phyloP scores from a whole-genome alignment of 2,797 vertebrate species.

The Sebastes kiyomatsui region DNA sequence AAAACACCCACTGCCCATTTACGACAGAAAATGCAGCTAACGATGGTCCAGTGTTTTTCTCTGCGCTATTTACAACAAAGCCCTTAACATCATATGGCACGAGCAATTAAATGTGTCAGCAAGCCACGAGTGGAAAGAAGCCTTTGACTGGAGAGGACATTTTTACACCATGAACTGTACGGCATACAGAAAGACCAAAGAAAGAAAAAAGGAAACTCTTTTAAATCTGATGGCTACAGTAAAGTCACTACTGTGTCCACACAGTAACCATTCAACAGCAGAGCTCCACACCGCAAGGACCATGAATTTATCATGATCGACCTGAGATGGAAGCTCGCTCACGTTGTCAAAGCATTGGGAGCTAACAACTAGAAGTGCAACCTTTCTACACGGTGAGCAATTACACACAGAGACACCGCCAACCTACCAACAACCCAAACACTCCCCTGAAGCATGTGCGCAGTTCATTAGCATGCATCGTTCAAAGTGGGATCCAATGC shows the following conservation, averaged over 20 bases:
- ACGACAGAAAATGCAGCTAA: slow-evolving; percentile 44
- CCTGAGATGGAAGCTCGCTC: slow-evolving; percentile 2
- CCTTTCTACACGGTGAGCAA: slow-evolving; percentile 17
- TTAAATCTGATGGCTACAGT: background rate
- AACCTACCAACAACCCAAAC: slow-evolving; percentile 21
- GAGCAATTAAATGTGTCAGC: slow-evolving; percentile 83
- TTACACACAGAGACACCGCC: slow-evolving; percentile 12
- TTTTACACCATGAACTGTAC: slow-evolving; percentile 15
- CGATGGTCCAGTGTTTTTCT: slow-evolving; percentile 33
- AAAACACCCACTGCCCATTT: slow-evolving; percentile 29
- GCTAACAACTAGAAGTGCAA: slow-evolving; percentile 3
- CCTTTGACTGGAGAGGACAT: slow-evolving; percentile 54
- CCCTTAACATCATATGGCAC: slow-evolving; percentile 63
- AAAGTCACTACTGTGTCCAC: background rate
- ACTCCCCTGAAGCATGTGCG: background rate
- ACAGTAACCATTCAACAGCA: background rate
- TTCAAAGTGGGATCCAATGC: slow-evolving; percentile 33
- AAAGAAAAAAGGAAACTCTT: background rate
- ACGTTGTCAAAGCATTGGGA: slow-evolving; percentile 23
- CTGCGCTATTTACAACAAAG: slow-evolving; percentile 54
- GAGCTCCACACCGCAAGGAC: background rate
- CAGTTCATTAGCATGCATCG: slow-evolving; percentile 60
- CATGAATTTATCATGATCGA: slow-evolving; percentile 25
- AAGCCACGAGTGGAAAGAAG: slow-evolving; percentile 50
- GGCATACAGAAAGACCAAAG: background rate